phyloP scores from a whole-genome alignment of 2,888 invertebrate genomes.

The Chydorus sphaericus region DNA sequence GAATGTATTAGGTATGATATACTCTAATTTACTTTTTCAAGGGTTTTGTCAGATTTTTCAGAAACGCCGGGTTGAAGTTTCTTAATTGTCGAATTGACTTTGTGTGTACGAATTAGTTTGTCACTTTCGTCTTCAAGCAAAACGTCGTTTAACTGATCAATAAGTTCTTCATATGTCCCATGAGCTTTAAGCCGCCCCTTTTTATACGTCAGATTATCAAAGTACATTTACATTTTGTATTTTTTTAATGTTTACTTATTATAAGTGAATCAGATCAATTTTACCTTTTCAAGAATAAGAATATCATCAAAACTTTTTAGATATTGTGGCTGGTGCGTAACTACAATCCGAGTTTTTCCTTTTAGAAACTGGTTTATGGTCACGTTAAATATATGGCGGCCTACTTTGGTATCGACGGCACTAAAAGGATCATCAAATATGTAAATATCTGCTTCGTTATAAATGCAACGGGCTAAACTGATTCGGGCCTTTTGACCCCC shows the following conservation, averaged over 20 bases:
- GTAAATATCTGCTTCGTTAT: conserved; percentile 34
- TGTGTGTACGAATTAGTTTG: too few relatives aligned
- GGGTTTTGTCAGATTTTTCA: too few relatives aligned
- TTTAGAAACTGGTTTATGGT: conserved; percentile 28
- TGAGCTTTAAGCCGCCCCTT: conserved; percentile 34
- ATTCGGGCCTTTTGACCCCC: conserved; percentile 40
- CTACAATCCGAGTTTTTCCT: conserved; percentile 31
- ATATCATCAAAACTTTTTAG: conserved; percentile 50
- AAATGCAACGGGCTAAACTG: conserved; percentile 32
- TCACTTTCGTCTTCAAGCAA: too few relatives aligned
- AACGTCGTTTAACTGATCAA: too few relatives aligned
- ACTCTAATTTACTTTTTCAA: too few relatives aligned
- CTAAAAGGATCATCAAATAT: conserved; percentile 36
- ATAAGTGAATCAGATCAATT: too few relatives aligned
- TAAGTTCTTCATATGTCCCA: conserved; percentile 51
- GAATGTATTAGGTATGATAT: too few relatives aligned
- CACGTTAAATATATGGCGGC: conserved; percentile 32
- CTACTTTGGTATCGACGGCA: conserved; percentile 35
- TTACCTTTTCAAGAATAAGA: conserved; percentile 47
- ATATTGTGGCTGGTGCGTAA: conserved; percentile 71
- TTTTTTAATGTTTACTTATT: too few relatives aligned
- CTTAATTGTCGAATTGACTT: too few relatives aligned
- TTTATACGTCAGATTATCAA: conserved; percentile 4
- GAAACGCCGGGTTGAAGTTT: too few relatives aligned
- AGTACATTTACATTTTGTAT: too few relatives aligned